Conservation (phyloP, 2,797 vertebrate genomes). For the Eremophila alpestris region DNA sequence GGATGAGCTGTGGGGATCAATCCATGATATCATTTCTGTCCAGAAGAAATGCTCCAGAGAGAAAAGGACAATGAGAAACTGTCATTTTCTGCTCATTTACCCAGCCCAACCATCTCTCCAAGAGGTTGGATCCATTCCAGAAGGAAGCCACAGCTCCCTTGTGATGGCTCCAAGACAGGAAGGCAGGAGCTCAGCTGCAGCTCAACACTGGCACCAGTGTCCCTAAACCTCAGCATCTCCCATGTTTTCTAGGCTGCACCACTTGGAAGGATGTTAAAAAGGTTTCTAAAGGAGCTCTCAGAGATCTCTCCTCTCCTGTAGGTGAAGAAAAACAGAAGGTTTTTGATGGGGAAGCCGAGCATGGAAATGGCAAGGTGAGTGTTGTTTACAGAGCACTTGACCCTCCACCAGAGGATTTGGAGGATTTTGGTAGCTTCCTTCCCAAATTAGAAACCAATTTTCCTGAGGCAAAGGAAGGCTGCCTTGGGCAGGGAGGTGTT, state of each 20-base stretch:
- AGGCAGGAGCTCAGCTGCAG: background rate
- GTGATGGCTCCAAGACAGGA: background rate
- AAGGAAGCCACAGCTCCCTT: background rate
- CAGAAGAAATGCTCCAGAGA: background rate
- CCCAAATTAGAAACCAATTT: slow-evolving; percentile 8
- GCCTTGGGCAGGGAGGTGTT: slow-evolving; percentile 37
- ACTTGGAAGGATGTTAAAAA: background rate
- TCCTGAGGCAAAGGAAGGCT: background rate
- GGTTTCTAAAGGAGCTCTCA: background rate
- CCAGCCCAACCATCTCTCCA: background rate
- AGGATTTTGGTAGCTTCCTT: slow-evolving; percentile 21
- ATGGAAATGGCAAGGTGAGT: background rate
- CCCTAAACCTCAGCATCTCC: background rate
- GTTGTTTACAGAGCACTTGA: background rate
- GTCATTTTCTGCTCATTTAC: background rate
- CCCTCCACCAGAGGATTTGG: background rate
- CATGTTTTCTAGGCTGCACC: background rate
- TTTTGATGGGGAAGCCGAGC: background rate
- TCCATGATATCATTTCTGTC: background rate
- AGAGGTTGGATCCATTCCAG: background rate
- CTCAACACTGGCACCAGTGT: fast-evolving
- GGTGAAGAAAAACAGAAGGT: background rate
- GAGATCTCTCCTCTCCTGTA: background rate
- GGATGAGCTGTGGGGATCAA: background rate
- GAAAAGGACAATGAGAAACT: background rate